These are phyloP conservation scores for Peromyscus attwateri DNA, from an alignment of 2,797 vertebrate genomes.

Conservation along the genomic window DNA sequence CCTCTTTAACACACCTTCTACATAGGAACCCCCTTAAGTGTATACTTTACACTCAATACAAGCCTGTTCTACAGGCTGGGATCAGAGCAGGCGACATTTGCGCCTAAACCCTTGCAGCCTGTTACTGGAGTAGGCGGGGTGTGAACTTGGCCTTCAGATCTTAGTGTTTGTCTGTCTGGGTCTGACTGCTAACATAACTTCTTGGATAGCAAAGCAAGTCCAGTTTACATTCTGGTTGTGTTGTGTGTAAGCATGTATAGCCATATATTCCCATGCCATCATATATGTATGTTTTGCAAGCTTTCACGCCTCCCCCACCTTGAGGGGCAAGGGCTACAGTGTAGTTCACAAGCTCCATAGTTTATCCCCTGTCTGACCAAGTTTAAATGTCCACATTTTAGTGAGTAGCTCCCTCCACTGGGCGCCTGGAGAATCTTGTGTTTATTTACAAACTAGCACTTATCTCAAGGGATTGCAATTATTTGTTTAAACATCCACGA, in stretches of 20 bases:
- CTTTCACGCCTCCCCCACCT: background rate
- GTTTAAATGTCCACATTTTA: background rate
- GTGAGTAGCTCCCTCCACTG: background rate
- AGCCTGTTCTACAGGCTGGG: background rate
- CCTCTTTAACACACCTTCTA: background rate
- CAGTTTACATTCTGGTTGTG: background rate
- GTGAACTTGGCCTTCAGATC: background rate
- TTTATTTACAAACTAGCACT: background rate
- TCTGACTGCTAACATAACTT: background rate
- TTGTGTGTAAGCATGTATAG: background rate
- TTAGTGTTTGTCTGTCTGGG: background rate
- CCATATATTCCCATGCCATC: background rate
- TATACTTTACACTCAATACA: accelerated
- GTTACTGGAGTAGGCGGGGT: background rate
- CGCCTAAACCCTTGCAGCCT: background rate
- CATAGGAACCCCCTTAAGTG: accelerated
- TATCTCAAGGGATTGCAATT: background rate
- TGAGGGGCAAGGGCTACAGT: background rate
- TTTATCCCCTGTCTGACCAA: background rate
- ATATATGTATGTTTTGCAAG: background rate
- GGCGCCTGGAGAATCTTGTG: background rate
- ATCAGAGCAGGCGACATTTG: background rate
- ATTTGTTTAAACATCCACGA: background rate
- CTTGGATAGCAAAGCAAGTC: background rate
- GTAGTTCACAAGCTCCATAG: background rate